Base-by-base conservation (phyloP, 2,113 vertebrate genomes). In the Sinocyclocheilus rhinocerous region DNA sequence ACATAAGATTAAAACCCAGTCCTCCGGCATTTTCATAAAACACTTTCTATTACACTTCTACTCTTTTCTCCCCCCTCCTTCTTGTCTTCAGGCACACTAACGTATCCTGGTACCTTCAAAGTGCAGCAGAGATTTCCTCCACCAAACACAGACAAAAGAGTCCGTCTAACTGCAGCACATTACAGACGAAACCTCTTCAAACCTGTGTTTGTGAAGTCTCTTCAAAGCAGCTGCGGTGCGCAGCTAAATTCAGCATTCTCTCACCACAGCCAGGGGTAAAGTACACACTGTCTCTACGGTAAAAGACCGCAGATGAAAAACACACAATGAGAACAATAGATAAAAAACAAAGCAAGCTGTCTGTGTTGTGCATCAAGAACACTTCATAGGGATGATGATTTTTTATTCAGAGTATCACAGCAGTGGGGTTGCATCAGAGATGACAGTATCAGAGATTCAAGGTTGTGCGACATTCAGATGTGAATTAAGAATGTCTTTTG, bases 241-340 rank as follows among this genome's bases (percentile, higher is more conserved):
- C 76, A 48, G 39, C 39, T 48, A 81, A 81, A 63, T 81, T 63
- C 59, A 20, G 59, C 79, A 67, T 11, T 81, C n/a, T 81, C 57
- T 81, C 59, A 65, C 59, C 79, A 26, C 79, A 81, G 79, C 59
- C 36, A 45, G 8, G 16, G 79, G 59, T 81, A 65, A 48, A 48
- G 59, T 65, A 81, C 79, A 81, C 78, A 81, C 33, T 24, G 12
- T 65, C 78, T 65, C 78, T 42, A 39, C 12, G 13, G 57, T 39
- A 26, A 12, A 80, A 79, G 22, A 61, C 7, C 22, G 8, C 57
- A 61, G 3, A 61, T n/a, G 57, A 61, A 45, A 81, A 29, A 63
- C 29, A 18, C 59, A 63, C 3, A 0, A 16, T 3, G 18, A n/a
- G 16, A 70, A 70, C 67, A 70, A 70, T 69, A 7, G 7, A 70